These are phyloP conservation scores for Lordiphosa clarofinis DNA, from an alignment of 1,140 invertebrate species.

Conservation along the genomic window DNA sequence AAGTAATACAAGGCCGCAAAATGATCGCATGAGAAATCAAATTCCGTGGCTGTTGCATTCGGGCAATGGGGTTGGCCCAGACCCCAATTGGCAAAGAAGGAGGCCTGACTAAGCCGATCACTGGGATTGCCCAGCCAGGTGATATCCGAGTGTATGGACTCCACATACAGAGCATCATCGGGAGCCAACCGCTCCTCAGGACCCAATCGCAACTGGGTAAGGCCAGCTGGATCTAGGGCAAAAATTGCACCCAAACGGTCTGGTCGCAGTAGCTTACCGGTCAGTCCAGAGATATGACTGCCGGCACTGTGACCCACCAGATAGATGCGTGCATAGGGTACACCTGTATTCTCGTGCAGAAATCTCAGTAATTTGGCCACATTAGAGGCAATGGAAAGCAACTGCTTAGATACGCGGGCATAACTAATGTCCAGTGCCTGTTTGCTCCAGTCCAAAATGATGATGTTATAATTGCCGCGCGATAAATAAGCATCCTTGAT, in stretches of 20 bases:
- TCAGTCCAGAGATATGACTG: slow-evolving; percentile 80
- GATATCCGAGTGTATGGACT: slow-evolving; percentile 87
- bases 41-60: slow-evolving; percentile 68
- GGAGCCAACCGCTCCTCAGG: slow-evolving; percentile 80
- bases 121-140: slow-evolving; percentile 82
- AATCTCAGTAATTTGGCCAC: slow-evolving; percentile 61
- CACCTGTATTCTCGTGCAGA: slow-evolving; percentile 77
- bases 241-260: slow-evolving; percentile 67
- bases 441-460: slow-evolving; percentile 82
- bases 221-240: slow-evolving; percentile 82
- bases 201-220: slow-evolving; percentile 70
- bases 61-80: slow-evolving; percentile 85
- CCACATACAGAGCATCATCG: slow-evolving; percentile 85
- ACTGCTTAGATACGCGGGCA: slow-evolving; percentile 56
- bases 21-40: slow-evolving; percentile 71
- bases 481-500: slow-evolving; percentile 73
- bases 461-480: slow-evolving; percentile 81
- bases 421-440: slow-evolving; percentile 68
- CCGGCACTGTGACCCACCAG: slow-evolving; percentile 81
- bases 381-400: slow-evolving; percentile 51
- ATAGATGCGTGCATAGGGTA: slow-evolving; percentile 70
- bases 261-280: slow-evolving; percentile 65
- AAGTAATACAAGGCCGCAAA: slow-evolving; percentile 71
- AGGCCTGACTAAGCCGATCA: slow-evolving; percentile 83
- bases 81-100: slow-evolving; percentile 87